Base-by-base conservation (phyloP, 2,888 invertebrate genomes). In the Dromius quadrimaculatus region DNA sequence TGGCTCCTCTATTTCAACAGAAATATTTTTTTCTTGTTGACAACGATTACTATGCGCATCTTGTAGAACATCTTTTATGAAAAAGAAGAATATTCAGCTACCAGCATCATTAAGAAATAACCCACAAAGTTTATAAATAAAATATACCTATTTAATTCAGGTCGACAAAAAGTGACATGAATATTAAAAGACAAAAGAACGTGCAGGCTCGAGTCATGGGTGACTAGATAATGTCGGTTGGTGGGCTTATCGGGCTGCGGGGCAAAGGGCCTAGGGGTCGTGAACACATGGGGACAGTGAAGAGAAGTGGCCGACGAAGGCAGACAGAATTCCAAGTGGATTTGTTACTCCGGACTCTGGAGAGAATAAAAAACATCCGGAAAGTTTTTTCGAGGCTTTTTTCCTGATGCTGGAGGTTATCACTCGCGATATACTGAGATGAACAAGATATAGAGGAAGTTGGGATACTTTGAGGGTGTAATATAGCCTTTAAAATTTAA, bases 281-380 rank as follows among this genome's bases (percentile, higher is more conserved):
- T n/a, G 41, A 41, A 28, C 63, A 45, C 41, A 63, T 45, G 63
- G 45, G 57, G 45, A 41, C 43, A 43, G 63, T 38, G 62, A 62
- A 62, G 41, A 62, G 62, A 62, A 63, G 64, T 64, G 64, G 32
- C 47, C 47, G 32, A 8, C 41, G 63, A 23, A 28, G 17, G 22
- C 63, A 45, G 45, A 64, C 64, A 47, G 64, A 64, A 64, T 64
- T 32, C 64, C 64, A 64, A 64, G 64, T 64, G 47, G 64, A 47
- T 64, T 64, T 47, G 47, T 64, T 43, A 63, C 43, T 28, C 63
- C 45, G 61, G 62, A 45, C 13, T 19, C 45, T 11, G 22, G 47
- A 64, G 64, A 47, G 64, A 64, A 64, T 64, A 64, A 64, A 64
- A 64, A 64, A 64, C 64, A 47, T 20, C 45, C 47, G 28, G 47